Percentiles rank a stretch among this genome's conserved stretches.
These are phyloP conservation scores for Rhopalosiphum maidis DNA, from an alignment of 1,140 invertebrate species.

Conservation along the genomic window DNA sequence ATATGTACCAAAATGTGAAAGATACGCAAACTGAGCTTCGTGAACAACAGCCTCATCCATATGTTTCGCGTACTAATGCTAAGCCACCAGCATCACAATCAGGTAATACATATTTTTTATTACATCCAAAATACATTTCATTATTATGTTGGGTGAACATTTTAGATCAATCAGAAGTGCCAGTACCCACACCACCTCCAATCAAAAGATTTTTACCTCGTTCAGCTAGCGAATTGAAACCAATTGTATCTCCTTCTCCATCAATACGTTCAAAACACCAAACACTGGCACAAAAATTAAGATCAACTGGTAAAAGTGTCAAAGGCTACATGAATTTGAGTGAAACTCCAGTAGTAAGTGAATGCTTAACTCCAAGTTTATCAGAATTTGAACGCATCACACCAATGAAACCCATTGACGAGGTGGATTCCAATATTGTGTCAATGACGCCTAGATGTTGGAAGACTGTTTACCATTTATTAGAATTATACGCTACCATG, in stretches of 20 bases:
- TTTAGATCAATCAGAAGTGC: slow-evolving; percentile 53
- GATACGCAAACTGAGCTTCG: slow-evolving; percentile 90
- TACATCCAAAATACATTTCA: background rate
- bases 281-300: slow-evolving; percentile 84
- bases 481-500: slow-evolving; percentile 92
- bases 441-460: slow-evolving; percentile 81
- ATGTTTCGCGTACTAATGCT: slow-evolving; percentile 38
- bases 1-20: slow-evolving; percentile 97
- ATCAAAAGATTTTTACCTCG: slow-evolving; percentile 56
- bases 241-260: slow-evolving; percentile 68
- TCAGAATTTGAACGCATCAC: slow-evolving; percentile 46
- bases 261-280: slow-evolving; percentile 77
- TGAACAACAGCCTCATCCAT: slow-evolving; percentile 67
- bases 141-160: background rate
- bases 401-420: slow-evolving; percentile 57
- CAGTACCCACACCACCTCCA: slow-evolving; percentile 45
- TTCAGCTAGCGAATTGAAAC: slow-evolving; percentile 62
- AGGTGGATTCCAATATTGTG: slow-evolving; percentile 37
- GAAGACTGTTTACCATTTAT: slow-evolving; percentile 90
- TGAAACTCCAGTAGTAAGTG: slow-evolving; percentile 65
- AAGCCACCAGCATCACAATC: slow-evolving; percentile 45
- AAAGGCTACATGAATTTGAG: slow-evolving; percentile 77
- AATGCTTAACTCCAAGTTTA: slow-evolving; percentile 52
- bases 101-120: slow-evolving; percentile 37
- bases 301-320: slow-evolving; percentile 82